These are phyloP conservation scores for Eulemur albifrons DNA, from an alignment of 2,797 vertebrate species.

Conservation along the genomic window DNA sequence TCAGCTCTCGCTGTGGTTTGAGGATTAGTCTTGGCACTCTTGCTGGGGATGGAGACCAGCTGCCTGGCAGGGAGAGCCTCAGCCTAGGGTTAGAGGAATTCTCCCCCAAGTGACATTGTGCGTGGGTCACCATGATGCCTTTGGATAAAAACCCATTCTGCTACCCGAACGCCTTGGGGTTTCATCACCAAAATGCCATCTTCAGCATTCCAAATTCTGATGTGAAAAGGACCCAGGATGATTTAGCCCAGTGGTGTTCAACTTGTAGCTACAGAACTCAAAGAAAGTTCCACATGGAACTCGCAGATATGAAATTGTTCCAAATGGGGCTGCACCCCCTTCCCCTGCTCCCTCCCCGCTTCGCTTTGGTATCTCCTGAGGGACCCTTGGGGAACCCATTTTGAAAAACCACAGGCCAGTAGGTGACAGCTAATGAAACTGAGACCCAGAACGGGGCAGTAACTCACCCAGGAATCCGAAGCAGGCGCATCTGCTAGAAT, in stretches of 20 bases:
- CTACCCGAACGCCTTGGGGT: neutral
- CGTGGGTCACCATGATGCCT: fast-evolving
- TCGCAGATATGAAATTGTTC: neutral
- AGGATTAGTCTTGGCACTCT: neutral
- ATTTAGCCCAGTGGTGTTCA: neutral
- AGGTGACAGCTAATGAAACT: neutral
- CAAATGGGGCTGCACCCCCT: too few species aligned
- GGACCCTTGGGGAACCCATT: neutral
- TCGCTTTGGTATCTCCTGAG: neutral
- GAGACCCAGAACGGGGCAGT: neutral
- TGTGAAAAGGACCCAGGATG: neutral
- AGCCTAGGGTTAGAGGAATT: neutral
- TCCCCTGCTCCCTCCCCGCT: fast-evolving
- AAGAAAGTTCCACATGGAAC: neutral
- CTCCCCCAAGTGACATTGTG: neutral
- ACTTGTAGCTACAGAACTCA: neutral
- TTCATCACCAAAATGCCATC: neutral
- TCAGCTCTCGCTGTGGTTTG: neutral
- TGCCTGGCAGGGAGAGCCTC: neutral
- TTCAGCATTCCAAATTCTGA: neutral
- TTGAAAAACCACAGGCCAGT: neutral
- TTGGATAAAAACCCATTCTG: neutral
- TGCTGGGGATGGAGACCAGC: neutral
- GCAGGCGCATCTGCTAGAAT: fast-evolving
- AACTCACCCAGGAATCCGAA: neutral